These are phyloP conservation scores for Matsumyia berberina DNA, from an alignment of 2,888 invertebrate species.

Conservation along the genomic window DNA sequence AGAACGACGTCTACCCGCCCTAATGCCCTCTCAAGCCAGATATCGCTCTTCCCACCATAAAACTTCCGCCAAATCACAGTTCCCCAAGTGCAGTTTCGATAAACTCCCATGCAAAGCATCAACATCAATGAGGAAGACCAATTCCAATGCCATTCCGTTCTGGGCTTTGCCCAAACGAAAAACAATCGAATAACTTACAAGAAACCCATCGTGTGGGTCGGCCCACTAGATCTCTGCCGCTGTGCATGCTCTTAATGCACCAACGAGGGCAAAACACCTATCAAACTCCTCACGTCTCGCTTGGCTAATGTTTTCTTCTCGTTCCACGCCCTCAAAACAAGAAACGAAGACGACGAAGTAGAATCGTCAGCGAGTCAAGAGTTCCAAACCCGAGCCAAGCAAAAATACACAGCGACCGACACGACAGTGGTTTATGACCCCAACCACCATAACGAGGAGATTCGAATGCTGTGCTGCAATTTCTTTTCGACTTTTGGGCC, in stretches of 20 bases:
- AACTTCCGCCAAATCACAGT: slow-evolving; percentile 15
- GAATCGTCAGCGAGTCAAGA: slow-evolving; percentile 47
- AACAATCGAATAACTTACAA: slow-evolving; percentile 60
- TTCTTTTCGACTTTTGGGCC: slow-evolving; percentile 72
- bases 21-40: too few species aligned
- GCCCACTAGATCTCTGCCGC: too few species aligned
- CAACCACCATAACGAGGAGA: slow-evolving; percentile 75
- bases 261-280: slow-evolving; percentile 45
- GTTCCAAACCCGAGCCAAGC: slow-evolving; percentile 22
- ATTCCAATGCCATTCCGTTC: slow-evolving; percentile 3
- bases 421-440: slow-evolving; percentile 75
- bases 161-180: slow-evolving; percentile 21
- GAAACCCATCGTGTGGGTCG: neutral
- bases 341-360: slow-evolving; percentile 41
- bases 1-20: neutral
- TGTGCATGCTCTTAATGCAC: slow-evolving; percentile 32
- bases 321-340: neutral
- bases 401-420: slow-evolving; percentile 57
- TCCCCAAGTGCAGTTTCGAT: slow-evolving; percentile 28
- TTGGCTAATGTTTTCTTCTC: slow-evolving; percentile 18
- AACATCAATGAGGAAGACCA: neutral
- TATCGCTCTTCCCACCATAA: neutral
- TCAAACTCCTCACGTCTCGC: slow-evolving; percentile 50
- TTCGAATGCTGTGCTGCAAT: slow-evolving; percentile 77
- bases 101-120: slow-evolving; percentile 23